Conservation (phyloP, 2,113 vertebrate genomes). For the Orientallactaga bullata region DNA sequence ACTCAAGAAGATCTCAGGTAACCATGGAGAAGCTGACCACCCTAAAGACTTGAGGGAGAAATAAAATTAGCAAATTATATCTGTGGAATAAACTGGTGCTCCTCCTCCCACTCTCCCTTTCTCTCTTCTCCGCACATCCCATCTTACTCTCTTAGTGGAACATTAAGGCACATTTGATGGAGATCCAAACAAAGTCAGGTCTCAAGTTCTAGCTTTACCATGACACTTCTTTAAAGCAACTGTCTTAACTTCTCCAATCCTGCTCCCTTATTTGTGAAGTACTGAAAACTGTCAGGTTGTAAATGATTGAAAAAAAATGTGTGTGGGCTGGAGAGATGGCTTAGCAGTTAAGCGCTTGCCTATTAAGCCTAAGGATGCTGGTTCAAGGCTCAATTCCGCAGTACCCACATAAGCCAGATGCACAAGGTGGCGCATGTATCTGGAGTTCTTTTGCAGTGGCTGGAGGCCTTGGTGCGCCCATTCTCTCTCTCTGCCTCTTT, state of each 20-base stretch:
- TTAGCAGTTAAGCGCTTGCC: too few species aligned
- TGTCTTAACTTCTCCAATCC: background rate
- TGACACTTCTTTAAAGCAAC: background rate
- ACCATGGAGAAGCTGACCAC: background rate
- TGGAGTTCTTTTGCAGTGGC: too few species aligned
- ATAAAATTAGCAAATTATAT: background rate
- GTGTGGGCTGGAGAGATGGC: too few species aligned
- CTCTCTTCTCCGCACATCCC: background rate
- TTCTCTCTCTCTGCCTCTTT: too few species aligned
- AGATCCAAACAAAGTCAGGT: background rate
- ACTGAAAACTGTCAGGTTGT: background rate
- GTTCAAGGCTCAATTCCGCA: too few species aligned
- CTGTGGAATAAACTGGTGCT: background rate
- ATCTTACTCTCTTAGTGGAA: background rate
- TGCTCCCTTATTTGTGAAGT: conserved; percentile 16
- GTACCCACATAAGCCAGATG: too few species aligned
- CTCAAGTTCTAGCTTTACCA: conserved; percentile 3
- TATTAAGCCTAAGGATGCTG: too few species aligned
- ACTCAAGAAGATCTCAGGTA: background rate
- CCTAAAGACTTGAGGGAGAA: background rate
- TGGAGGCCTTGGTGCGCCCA: too few species aligned
- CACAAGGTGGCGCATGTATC: too few species aligned
- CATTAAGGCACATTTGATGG: background rate
- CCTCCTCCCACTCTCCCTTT: background rate
- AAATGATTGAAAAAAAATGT: background rate